Evolutionary conservation across 2,113 vertebrate genomes (phyloP), one percentile per base, ranked within the genome.

Genomic region (Dolichallabes microphthalmus): DNA sequence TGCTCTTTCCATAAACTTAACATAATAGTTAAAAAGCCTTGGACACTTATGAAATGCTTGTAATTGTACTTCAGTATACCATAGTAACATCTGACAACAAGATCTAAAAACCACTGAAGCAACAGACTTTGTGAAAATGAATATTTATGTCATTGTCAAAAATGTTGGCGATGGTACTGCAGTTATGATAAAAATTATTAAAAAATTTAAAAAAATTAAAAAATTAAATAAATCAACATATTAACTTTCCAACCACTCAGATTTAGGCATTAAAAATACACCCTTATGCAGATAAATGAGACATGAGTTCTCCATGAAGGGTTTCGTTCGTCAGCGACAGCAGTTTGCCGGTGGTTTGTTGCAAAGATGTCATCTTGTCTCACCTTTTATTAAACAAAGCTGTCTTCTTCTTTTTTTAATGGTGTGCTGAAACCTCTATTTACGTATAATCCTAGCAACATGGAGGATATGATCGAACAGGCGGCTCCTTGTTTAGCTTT

Each of bases 331-430:
- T 22, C 19, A 39, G 32, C 9, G 19, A 39, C 17, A 71, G 39
- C 32, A 39, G 68, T 71, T 30, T 39, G 3, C 35, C 20, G 25
- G 11, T 25, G 1, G 4, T 13, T 74, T 50, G 22, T 74, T 52
- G 20, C 1, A 45, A 20, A 45, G 35, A 73, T 73, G 35, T 73
- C 69, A 45, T 73, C 13, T 20, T 50, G 69, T 73, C 69, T 73
- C 69, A 5, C 66, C 17, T 71, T 39, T 71, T 71, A 71, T 71
- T 71, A 71, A 71, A 71, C 9, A 52, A 74, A n/a, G 69, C 69
- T 45, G 35, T 45, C 19, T 73, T 73, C 45, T 19, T 73, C 22
- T 45, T 68, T 73, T 71, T 19, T 71, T 50, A 52, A 69, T 8
- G 0, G 39, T 2, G 13, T 2, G 4, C 39, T 50, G 39, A 74